Conservation (phyloP, 2,888 invertebrate species). For the Nephrotoma flavescens region DNA sequence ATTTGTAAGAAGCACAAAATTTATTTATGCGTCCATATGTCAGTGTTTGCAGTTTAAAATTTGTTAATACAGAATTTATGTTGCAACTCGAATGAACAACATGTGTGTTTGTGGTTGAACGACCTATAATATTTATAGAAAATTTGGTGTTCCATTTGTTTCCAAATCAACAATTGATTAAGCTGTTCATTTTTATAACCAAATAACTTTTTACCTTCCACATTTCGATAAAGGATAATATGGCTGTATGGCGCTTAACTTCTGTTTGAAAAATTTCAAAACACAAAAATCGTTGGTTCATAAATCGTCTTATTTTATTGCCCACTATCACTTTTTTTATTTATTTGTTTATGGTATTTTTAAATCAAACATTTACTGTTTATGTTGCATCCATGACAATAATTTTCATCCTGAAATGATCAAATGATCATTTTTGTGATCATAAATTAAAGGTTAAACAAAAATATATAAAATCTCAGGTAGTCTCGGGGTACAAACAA, state of each 20-base stretch:
- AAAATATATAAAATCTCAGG: background rate
- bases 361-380: background rate
- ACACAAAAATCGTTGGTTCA: background rate
- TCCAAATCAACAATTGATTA: no score
- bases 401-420: background rate
- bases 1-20: background rate
- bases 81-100: no score
- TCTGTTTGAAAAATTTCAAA: background rate
- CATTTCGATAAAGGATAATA: no score
- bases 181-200: no score
- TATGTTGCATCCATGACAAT: background rate
- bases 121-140: no score
- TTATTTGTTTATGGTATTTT: background rate
- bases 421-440: background rate
- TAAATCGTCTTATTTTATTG: background rate
- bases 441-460: background rate
- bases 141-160: no score
- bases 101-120: no score
- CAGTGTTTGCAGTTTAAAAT: background rate
- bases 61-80: no score
- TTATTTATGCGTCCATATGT: background rate
- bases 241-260: background rate
- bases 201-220: no score
- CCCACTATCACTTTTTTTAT: background rate
- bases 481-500: background rate